Percentiles rank a stretch among this genome's conserved stretches.
phyloP scores from a whole-genome alignment of 2,113 vertebrate species.

The Ctenodactylus gundi region DNA sequence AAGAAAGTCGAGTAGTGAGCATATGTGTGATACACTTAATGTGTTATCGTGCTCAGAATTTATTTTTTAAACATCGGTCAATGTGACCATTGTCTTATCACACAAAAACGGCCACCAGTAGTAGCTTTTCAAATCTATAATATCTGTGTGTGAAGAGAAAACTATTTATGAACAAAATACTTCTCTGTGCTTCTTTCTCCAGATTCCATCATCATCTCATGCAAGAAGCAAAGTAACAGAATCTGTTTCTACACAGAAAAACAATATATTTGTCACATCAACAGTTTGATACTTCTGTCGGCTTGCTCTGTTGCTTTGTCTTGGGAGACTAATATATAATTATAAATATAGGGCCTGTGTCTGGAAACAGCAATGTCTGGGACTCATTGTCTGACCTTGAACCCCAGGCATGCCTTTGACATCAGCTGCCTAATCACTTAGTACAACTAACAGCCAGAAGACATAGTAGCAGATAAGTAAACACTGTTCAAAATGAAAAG shows the following conservation, averaged over 20 bases:
- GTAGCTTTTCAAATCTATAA: background rate
- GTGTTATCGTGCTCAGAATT: background rate
- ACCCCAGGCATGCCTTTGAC: background rate
- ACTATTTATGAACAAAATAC: background rate
- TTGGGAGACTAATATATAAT: background rate
- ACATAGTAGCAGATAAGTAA: background rate
- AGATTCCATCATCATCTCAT: background rate
- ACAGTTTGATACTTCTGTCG: background rate
- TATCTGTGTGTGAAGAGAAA: background rate
- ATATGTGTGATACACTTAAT: background rate
- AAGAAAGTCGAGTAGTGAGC: background rate
- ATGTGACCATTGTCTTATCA: background rate
- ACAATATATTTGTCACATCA: background rate
- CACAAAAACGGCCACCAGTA: background rate
- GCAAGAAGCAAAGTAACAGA: background rate
- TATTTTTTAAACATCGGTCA: background rate
- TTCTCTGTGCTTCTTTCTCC: background rate
- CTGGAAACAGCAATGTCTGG: background rate
- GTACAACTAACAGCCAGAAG: background rate
- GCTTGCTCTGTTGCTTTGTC: background rate
- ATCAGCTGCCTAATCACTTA: background rate
- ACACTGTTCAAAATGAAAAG: background rate
- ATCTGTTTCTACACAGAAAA: background rate
- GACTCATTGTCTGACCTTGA: constrained; percentile 1
- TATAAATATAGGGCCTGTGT: background rate